Evolutionary conservation across 2,888 invertebrate species (phyloP), one percentile per base, ranked within the genome.

Genomic region (Dasysyrphus tricinctus): DNA sequence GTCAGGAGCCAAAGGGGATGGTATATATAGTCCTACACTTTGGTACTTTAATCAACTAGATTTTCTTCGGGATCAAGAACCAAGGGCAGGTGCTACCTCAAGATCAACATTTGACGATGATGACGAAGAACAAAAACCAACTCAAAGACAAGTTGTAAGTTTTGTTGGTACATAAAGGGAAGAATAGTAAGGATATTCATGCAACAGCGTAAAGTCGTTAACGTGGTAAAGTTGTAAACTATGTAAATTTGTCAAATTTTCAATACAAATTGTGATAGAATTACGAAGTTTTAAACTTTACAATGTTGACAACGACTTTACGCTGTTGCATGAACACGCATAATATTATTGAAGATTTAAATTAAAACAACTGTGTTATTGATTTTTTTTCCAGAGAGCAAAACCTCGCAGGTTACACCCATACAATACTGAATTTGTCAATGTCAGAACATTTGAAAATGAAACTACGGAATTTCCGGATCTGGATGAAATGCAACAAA

Each of bases 11-110:
- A 29, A 24, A 8, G 54, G 59, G 1, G 47, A 70, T 16, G 63
- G 74, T 1, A 34, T 67, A 3, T 65, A 84, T 57, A 42, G 32
- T 5, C 77, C 85, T 2, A 76, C 72, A 29, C 54, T 85, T 9
- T 85, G 85, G 77, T 80, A 85, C 29, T 85, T 85, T 5, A 29
- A 73, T 3, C 29, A 73, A 12, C 39, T 80, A 8, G 59, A 72
- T 19, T 80, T 77, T 39, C 32, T 85, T 4, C 16, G 37, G 11
- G 59, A 59, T 12, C 59, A 59, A 24, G 59, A 59, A 57, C 19
- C 59, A 39, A 59, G 19, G 14, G 1, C 12, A 6, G 12, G 37
- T 0, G 34, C 12, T 6, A 3, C 3, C 11, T 16, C 59, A 16
- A 37, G 7, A 19, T 59, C 37, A 19, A 11, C 12, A 14, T 6